Evolutionary conservation across 2,888 invertebrate genomes (phyloP), one percentile per base, ranked within the genome.

Genomic region (Drosophila glabriapex): DNA sequence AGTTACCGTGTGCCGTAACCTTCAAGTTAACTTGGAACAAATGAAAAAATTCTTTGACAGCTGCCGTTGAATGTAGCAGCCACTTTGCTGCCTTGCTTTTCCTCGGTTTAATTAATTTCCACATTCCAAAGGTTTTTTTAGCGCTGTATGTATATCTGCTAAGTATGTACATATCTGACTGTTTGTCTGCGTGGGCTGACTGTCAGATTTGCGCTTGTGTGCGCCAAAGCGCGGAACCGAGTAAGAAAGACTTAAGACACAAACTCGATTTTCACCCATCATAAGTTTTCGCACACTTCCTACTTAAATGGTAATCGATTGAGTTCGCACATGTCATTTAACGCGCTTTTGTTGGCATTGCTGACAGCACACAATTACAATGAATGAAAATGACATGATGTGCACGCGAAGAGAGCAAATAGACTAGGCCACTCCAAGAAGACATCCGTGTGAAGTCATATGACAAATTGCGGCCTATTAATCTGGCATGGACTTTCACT

Each of bases 401-500:
- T 79, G 79, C 79, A 85, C 73, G 75, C 74, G 61, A 83, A 72
- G 68, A 73, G 61, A 69, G 72, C 54, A 54, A 39, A n/a, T 14
- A 56, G 55, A 56, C 39, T 39, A 63, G 62, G 59, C 50, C 53
- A 49, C 46, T 53, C 69, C 60, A 71, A 78, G 68, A 78, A 70
- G 74, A 73, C 49, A 56, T 49, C 58, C 63, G 62, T 43, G 19
- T 67, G 59, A 60, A 79, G 82, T 69, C 54, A 58, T 83, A 80
- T 89, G 85, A 89, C 88, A 89, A 88, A 88, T 88, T 79, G 75
- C 80, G 73, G 78, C 88, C 89, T 83, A 88, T 88, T 89, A 85
- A 89, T 88, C 87, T 89, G 70, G 60, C 85, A 77, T 69, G 43
- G 83, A 88, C 88, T 88, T 88, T 88, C 88, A 85, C 88, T 85